These are phyloP conservation scores for Sebastes nivosus DNA, from an alignment of 2,797 vertebrate species.

Conservation along the genomic window DNA sequence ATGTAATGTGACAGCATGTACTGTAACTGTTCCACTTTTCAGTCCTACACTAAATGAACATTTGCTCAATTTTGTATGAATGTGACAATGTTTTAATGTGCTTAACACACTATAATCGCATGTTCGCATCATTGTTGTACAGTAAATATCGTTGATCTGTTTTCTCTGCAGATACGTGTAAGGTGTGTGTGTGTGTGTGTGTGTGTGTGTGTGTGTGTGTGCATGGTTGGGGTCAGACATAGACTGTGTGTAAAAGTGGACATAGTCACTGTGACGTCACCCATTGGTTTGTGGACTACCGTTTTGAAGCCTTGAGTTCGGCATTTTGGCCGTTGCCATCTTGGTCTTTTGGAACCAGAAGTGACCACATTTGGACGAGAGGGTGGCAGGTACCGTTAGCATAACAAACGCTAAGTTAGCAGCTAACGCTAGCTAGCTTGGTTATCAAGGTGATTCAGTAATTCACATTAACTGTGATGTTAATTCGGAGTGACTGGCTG, in stretches of 20 bases:
- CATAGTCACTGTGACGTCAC: background rate
- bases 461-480: background rate
- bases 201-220: background rate
- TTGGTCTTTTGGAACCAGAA: too few species aligned
- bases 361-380: too few species aligned
- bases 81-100: background rate
- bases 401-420: background rate
- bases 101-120: background rate
- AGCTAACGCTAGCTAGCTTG: background rate
- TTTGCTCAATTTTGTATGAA: background rate
- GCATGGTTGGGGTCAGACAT: too few species aligned
- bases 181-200: background rate
- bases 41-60: background rate
- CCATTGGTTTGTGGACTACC: too few species aligned
- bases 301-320: too few species aligned
- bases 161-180: background rate
- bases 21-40: background rate
- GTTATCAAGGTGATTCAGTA: accelerated
- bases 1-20: background rate
- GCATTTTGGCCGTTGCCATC: too few species aligned
- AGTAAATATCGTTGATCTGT: background rate
- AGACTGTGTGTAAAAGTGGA: background rate
- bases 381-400: background rate
- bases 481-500: background rate
- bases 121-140: background rate